A percentile compares a stretch with the other conserved stretches of the same genome.
Conservation (phyloP, 30 jellyfish, hydroid and myxozoan species). For the Rhopilema esculentum region DNA sequence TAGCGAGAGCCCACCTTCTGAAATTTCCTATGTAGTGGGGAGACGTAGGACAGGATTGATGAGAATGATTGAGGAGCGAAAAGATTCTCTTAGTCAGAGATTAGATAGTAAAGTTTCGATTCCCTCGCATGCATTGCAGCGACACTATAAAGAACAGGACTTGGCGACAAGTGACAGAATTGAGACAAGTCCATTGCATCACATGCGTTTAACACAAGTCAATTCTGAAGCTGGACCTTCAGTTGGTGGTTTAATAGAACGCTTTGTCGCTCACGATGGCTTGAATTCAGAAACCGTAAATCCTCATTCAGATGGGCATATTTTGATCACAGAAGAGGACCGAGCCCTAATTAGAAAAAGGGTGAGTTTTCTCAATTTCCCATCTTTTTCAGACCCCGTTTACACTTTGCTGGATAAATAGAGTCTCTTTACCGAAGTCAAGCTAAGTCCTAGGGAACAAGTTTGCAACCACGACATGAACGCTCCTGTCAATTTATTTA, state of each 20-base stretch:
- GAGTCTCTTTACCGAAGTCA: no score
- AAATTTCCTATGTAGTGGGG: no score
- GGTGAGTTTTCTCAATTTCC: background rate
- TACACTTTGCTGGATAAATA: no score
- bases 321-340: background rate
- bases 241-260: background rate
- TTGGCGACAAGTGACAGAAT: background rate
- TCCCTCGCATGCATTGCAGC: background rate
- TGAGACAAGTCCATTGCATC: background rate
- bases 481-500: no score
- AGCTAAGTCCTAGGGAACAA: no score
- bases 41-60: no score
- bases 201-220: background rate
- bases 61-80: background rate
- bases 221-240: background rate
- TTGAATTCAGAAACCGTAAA: background rate
- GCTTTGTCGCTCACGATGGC: background rate
- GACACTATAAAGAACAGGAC: background rate
- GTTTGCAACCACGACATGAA: no score
- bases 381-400: no score
- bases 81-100: background rate
- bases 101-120: no score
- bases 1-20: no score
- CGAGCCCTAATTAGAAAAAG: background rate
- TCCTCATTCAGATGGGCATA: background rate